Conservation (phyloP, 2,797 vertebrate species). For the Syngnathus rostellatus region DNA sequence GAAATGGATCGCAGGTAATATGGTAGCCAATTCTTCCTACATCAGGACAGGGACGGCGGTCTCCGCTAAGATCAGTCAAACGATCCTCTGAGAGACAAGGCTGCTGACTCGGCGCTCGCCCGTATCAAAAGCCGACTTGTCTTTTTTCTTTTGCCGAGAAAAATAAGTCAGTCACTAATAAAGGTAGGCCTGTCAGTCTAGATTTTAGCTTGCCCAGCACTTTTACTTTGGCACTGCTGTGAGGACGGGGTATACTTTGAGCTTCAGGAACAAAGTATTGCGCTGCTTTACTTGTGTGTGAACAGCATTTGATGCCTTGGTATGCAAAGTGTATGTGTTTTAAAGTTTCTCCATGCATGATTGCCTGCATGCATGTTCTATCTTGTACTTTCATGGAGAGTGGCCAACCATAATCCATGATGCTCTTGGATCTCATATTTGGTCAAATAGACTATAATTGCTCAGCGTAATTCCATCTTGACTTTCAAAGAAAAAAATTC, state of each 20-base stretch:
- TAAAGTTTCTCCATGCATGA: slow-evolving; percentile 30
- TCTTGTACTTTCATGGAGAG: slow-evolving; percentile 5
- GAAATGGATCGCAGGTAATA: slow-evolving; percentile 41
- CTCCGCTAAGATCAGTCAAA: slow-evolving; percentile 56
- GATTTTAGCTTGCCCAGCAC: slow-evolving; percentile 54
- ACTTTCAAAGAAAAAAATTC: neutral
- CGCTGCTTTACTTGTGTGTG: slow-evolving; percentile 27
- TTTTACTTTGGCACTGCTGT: slow-evolving; percentile 49
- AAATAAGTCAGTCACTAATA: slow-evolving; percentile 67
- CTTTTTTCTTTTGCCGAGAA: slow-evolving; percentile 48
- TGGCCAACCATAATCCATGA: neutral
- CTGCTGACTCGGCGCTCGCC: slow-evolving; percentile 57
- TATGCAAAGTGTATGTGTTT: slow-evolving; percentile 24
- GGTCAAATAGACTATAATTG: neutral
- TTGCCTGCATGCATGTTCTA: slow-evolving; percentile 12
- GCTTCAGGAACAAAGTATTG: slow-evolving; percentile 49
- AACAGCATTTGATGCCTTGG: slow-evolving; percentile 40
- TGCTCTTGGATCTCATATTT: neutral
- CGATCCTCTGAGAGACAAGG: slow-evolving; percentile 45
- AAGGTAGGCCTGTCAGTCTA: slow-evolving; percentile 67
- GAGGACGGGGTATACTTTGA: slow-evolving; percentile 53
- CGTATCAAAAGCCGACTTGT: slow-evolving; percentile 60
- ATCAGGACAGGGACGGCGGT: slow-evolving; percentile 41
- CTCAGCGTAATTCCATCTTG: neutral
- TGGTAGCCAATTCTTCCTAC: slow-evolving; percentile 50